These are phyloP conservation scores for Thaumatotibia leucotreta DNA, from an alignment of 1,140 invertebrate species.

Conservation along the genomic window DNA sequence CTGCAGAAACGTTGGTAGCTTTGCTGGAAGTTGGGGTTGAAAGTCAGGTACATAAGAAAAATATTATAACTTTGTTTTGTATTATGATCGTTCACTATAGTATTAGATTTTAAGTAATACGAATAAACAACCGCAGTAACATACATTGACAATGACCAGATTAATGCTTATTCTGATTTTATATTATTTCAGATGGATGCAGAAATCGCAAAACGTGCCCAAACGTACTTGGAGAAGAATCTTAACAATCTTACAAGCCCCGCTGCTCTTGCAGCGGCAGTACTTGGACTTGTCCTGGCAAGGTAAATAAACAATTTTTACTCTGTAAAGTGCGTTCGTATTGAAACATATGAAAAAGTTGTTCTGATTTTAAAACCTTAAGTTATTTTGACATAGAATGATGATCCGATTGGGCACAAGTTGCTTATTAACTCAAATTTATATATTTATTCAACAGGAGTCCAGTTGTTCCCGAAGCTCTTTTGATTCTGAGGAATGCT, in stretches of 20 bases:
- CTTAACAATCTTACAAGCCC: slow-evolving; percentile 75
- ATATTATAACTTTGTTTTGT: neutral
- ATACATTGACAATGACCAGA: too few relatives aligned
- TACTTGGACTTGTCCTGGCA: slow-evolving; percentile 76
- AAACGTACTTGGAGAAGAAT: slow-evolving; percentile 77
- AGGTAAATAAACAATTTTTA: slow-evolving; percentile 40
- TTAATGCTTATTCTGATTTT: too few relatives aligned
- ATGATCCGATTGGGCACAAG: too few relatives aligned
- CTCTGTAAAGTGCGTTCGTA: neutral
- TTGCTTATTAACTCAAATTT: neutral
- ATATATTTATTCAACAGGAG: slow-evolving; percentile 56
- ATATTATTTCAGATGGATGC: slow-evolving; percentile 67
- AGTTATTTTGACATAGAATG: too few relatives aligned
- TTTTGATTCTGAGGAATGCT: slow-evolving; percentile 76
- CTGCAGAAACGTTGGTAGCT: slow-evolving; percentile 78
- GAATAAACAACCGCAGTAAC: too few relatives aligned
- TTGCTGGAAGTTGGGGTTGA: slow-evolving; percentile 79
- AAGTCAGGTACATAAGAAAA: slow-evolving; percentile 64
- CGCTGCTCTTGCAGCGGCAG: slow-evolving; percentile 76
- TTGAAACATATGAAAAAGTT: neutral
- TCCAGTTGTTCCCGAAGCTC: slow-evolving; percentile 73
- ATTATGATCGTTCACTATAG: too few relatives aligned
- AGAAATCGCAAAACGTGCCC: slow-evolving; percentile 69
- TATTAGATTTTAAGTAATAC: too few relatives aligned
- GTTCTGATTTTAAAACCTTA: too few relatives aligned